phyloP scores from a whole-genome alignment of 2,113 vertebrate species.

The Gobiocypris rarus region DNA sequence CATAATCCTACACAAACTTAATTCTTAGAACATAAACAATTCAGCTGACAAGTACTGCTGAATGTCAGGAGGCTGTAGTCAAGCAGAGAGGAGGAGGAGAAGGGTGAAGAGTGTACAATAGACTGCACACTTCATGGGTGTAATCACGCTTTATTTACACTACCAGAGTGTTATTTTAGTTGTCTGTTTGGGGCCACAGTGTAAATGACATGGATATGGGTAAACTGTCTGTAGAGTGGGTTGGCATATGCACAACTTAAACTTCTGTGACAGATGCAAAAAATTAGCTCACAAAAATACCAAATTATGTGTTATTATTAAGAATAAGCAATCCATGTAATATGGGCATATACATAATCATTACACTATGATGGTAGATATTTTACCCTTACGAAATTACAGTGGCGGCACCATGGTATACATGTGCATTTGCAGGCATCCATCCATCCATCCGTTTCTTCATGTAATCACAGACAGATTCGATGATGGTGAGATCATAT shows the following conservation, averaged over 20 bases:
- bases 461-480: no score
- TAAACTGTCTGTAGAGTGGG: conserved; percentile 55
- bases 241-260: conserved; percentile 1
- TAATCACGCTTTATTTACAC: conserved; percentile 81
- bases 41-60: conserved; percentile 54
- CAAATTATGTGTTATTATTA: conserved; percentile 26
- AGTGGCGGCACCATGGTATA: neutral
- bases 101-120: conserved; percentile 55
- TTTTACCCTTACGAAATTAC: neutral
- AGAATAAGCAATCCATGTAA: conserved; percentile 27
- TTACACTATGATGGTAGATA: neutral
- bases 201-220: conserved; percentile 73
- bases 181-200: conserved; percentile 78
- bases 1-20: conserved; percentile 24
- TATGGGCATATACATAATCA: neutral
- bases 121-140: conserved; percentile 76
- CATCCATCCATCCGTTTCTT: no score
- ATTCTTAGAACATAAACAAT: conserved; percentile 36
- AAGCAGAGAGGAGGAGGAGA: conserved; percentile 40
- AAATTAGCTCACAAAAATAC: neutral
- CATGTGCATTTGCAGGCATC: neutral
- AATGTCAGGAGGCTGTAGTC: conserved; percentile 53
- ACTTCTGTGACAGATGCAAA: neutral
- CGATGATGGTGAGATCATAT: no score
- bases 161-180: conserved; percentile 79